phyloP scores from a whole-genome alignment of 2,888 invertebrate genomes.

The Dolichomitus sp. region DNA sequence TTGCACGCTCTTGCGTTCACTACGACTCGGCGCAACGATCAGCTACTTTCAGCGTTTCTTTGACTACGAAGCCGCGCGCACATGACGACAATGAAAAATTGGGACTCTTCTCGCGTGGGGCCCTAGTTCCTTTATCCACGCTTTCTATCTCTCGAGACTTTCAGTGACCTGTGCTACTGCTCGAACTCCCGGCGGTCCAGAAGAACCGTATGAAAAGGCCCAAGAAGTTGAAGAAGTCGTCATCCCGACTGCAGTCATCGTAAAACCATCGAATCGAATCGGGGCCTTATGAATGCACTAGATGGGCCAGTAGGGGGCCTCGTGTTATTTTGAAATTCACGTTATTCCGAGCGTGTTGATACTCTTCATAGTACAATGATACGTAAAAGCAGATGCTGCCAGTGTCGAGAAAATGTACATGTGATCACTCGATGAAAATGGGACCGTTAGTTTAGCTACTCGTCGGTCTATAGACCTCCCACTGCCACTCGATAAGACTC shows the following conservation, averaged over 20 bases:
- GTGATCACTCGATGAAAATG: slow-evolving; percentile 23
- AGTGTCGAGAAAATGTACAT: not conserved
- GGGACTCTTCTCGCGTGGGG: slow-evolving; percentile 20
- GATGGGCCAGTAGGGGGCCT: slow-evolving; percentile 3
- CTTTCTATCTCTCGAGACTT: slow-evolving; percentile 38
- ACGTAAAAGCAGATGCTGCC: slow-evolving; percentile 23
- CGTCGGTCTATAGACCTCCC: slow-evolving; percentile 1
- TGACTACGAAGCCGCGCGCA: slow-evolving; percentile 18
- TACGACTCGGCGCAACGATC: slow-evolving; percentile 50
- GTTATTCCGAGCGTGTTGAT: slow-evolving; percentile 24
- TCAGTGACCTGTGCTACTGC: slow-evolving; percentile 53
- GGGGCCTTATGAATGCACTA: slow-evolving; percentile 10
- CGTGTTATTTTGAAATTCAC: slow-evolving; percentile 9
- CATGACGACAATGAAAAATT: slow-evolving; percentile 50
- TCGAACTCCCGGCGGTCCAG: slow-evolving; percentile 48
- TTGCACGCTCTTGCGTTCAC: slow-evolving; percentile 63
- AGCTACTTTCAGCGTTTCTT: slow-evolving; percentile 54
- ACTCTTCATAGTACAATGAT: slow-evolving; percentile 31
- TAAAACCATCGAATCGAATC: slow-evolving; percentile 81
- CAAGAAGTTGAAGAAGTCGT: slow-evolving; percentile 60
- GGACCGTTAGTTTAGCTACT: not conserved
- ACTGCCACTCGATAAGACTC: not conserved
- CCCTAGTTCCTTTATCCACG: slow-evolving; percentile 21
- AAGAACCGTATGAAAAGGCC: slow-evolving; percentile 31
- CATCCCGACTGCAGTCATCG: slow-evolving; percentile 76